Percentiles rank a stretch among this genome's conserved stretches.
Evolutionary conservation across 2,888 invertebrate species (phyloP).

Genomic region (Labia minor): DNA sequence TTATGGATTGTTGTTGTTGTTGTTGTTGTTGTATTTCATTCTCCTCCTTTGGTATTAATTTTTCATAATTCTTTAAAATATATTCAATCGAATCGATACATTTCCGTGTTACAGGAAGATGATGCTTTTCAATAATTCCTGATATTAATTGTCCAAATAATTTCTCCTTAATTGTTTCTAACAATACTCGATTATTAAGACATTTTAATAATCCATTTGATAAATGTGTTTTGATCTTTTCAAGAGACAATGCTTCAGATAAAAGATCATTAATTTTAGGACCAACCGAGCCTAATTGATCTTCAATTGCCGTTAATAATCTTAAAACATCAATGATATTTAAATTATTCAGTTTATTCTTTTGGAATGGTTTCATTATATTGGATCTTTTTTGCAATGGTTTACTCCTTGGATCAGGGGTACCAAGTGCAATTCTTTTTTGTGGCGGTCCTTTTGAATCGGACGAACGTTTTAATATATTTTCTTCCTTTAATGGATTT

Average conservation of each 20-base stretch:
- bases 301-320: constrained; percentile 68
- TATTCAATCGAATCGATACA: constrained; percentile 67
- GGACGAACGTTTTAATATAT: too few relatives aligned
- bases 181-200: constrained; percentile 56
- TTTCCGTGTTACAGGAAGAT: constrained; percentile 58
- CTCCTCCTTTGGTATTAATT: not conserved
- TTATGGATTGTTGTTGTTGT: too few relatives aligned
- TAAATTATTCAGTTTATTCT: not conserved
- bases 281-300: constrained; percentile 69
- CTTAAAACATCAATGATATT: constrained; percentile 55
- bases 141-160: constrained; percentile 66
- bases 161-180: constrained; percentile 79
- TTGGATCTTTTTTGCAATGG: too few relatives aligned
- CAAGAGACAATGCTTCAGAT: constrained; percentile 65
- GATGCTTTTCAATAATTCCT: constrained; percentile 49
- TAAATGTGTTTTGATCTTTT: constrained; percentile 48
- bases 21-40: too few relatives aligned
- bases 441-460: too few relatives aligned
- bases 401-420: too few relatives aligned
- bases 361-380: too few relatives aligned
- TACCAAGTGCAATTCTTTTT: too few relatives aligned
- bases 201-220: constrained; percentile 62
- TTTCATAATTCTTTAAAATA: constrained; percentile 53
- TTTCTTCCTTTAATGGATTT: too few relatives aligned
- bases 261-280: constrained; percentile 63